Conservation (phyloP, 2,888 invertebrate species). For the Epirrhoe tristata region DNA sequence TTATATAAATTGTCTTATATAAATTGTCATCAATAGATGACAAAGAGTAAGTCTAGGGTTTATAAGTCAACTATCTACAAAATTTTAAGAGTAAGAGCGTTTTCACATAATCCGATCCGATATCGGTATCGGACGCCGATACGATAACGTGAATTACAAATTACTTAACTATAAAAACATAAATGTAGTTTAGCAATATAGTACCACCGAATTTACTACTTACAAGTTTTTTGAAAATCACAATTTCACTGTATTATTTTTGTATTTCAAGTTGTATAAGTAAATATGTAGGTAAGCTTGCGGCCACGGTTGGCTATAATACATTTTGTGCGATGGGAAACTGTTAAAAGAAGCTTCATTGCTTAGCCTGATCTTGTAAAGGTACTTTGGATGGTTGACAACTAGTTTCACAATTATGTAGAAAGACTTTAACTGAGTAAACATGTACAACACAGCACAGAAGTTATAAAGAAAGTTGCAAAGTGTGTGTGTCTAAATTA, state of each 20-base stretch:
- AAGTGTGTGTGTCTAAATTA: conserved; percentile 7
- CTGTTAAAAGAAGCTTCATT: background rate
- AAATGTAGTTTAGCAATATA: conserved; percentile 9
- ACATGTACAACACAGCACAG: background rate
- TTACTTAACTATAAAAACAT: too few relatives aligned
- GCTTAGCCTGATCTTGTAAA: background rate
- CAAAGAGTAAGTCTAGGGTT: too few relatives aligned
- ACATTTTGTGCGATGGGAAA: too few relatives aligned
- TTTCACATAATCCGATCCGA: too few relatives aligned
- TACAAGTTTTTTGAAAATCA: conserved; percentile 3
- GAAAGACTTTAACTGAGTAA: background rate
- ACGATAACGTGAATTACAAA: too few relatives aligned
- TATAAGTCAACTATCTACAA: too few relatives aligned
- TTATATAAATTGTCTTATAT: too few relatives aligned
- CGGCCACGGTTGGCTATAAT: background rate
- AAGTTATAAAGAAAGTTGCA: background rate
- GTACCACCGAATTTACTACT: conserved; percentile 26
- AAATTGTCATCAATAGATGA: too few relatives aligned
- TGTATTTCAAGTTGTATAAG: background rate
- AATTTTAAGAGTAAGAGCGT: conserved; percentile 1
- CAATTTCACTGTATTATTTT: conserved; percentile 7
- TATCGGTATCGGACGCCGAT: too few relatives aligned
- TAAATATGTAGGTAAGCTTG: background rate
- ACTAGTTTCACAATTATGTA: background rate
- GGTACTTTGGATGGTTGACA: background rate